phyloP scores from a whole-genome alignment of 1,140 invertebrate species.

The Adelges cooleyi region DNA sequence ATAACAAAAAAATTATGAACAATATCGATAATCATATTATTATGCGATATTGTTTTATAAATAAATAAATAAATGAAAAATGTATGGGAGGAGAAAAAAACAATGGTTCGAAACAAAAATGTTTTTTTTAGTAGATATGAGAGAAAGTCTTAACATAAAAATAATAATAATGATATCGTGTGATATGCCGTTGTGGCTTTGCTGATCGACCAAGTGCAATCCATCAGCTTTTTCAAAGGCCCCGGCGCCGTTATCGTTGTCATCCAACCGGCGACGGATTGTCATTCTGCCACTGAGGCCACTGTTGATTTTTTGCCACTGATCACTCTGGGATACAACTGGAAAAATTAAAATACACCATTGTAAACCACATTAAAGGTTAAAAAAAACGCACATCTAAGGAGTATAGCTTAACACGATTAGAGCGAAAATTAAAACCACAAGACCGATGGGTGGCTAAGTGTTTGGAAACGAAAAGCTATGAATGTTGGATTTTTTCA shows the following conservation, averaged over 20 bases:
- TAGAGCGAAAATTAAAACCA: no score
- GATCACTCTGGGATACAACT: no score
- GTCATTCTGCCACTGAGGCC: neutral
- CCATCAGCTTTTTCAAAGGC: neutral
- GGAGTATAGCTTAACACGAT: no score
- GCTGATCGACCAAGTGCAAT: neutral
- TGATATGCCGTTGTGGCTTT: constrained; percentile 7
- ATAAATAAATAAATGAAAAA: constrained; percentile 18
- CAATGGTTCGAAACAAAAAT: neutral
- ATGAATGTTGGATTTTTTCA: no score
- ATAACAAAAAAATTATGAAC: constrained; percentile 16
- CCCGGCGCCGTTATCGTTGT: neutral
- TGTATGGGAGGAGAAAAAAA: no score
- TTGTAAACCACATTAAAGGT: no score
- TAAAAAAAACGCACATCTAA: no score
- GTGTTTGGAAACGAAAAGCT: no score
- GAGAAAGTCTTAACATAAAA: neutral
- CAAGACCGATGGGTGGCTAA: no score
- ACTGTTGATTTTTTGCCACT: no score
- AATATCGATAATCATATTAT: neutral
- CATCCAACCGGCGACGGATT: neutral
- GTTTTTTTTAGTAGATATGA: constrained; percentile 1
- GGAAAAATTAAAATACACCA: no score
- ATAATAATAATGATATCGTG: neutral
- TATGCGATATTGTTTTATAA: neutral